Conservation (phyloP, 2,113 vertebrate genomes). For the Misgurnus anguillicaudatus region DNA sequence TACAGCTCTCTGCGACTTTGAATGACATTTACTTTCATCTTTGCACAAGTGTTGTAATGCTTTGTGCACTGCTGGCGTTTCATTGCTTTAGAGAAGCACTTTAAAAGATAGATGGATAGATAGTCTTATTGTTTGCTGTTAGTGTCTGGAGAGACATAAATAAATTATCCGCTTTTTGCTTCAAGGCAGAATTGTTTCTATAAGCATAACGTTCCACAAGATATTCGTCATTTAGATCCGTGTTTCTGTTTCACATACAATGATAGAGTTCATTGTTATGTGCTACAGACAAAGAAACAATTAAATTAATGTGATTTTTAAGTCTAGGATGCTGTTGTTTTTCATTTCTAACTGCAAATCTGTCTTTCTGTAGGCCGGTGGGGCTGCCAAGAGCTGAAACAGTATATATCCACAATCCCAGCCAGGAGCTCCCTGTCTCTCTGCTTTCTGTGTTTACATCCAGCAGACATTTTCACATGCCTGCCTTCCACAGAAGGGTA, state of each 20-base stretch:
- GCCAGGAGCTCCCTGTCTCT: conserved; percentile 87
- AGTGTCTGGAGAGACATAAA: neutral
- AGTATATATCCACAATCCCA: conserved; percentile 91
- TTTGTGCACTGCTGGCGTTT: neutral
- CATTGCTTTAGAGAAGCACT: neutral
- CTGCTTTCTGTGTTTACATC: conserved; percentile 93
- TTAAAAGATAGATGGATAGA: neutral
- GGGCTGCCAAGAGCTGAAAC: conserved; percentile 90
- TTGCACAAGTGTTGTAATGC: neutral
- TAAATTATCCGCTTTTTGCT: neutral
- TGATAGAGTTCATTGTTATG: neutral
- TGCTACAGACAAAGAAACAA: neutral
- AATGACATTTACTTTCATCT: conserved; percentile 45
- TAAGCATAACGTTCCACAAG: neutral
- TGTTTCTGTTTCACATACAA: neutral
- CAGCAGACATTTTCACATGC: conserved; percentile 93
- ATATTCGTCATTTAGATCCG: neutral
- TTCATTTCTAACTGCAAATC: neutral
- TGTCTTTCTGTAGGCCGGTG: conserved; percentile 76
- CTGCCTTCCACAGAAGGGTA: conserved; percentile 91
- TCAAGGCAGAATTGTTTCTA: neutral
- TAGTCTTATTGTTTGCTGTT: neutral
- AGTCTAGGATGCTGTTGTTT: neutral
- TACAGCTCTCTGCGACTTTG: neutral
- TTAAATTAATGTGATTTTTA: neutral